A percentile compares a stretch with the other conserved stretches of the same genome.
Evolutionary conservation across 2,888 invertebrate species (phyloP).

Genomic region (Bruchidius siliquastri): DNA sequence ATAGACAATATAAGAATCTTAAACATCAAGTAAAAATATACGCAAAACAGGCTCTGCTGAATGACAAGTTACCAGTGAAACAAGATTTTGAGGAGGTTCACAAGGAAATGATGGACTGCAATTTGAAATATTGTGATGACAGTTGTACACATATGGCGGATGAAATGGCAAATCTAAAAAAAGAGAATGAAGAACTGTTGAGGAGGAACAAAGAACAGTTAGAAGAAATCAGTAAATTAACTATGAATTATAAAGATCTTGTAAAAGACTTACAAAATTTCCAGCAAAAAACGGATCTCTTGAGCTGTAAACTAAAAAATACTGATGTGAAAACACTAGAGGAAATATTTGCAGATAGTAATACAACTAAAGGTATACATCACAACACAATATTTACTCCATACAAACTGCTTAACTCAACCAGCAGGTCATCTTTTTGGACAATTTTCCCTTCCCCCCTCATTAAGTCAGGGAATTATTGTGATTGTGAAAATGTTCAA

Average conservation of each 20-base stretch:
- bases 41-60: conserved; percentile 5
- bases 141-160: conserved; percentile 9
- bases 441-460: too few species aligned
- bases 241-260: conserved; percentile 20
- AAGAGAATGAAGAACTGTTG: conserved; percentile 11
- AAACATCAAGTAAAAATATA: conserved; percentile 14
- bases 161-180: conserved; percentile 6
- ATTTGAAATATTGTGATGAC: conserved; percentile 10
- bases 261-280: conserved; percentile 24
- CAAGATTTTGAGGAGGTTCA: conserved; percentile 10
- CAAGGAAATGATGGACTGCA: background rate
- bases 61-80: conserved; percentile 11
- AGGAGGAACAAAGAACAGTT: conserved; percentile 15
- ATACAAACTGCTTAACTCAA: too few species aligned
- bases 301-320: conserved; percentile 15
- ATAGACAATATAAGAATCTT: conserved; percentile 18
- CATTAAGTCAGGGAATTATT: too few species aligned
- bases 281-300: conserved; percentile 26
- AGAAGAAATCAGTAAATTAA: conserved; percentile 19
- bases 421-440: too few species aligned
- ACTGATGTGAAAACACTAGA: conserved; percentile 1
- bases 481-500: too few species aligned
- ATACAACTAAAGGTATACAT: background rate
- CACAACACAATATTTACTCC: background rate
- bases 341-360: background rate